These are phyloP conservation scores for Brachyalestes nurse DNA, from an alignment of 2,797 vertebrate genomes.

Conservation along the genomic window DNA sequence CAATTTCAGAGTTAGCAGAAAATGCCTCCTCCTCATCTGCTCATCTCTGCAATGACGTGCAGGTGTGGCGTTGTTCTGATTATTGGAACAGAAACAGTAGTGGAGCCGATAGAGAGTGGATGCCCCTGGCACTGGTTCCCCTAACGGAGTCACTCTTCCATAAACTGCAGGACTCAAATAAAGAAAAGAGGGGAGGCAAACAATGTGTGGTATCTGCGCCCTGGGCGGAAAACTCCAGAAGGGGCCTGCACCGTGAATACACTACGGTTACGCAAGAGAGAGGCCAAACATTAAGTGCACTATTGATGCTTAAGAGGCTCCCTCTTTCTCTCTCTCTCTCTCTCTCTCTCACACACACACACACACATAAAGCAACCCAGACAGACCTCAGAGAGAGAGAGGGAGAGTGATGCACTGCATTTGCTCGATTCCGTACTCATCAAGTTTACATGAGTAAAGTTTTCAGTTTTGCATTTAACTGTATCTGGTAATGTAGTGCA, in stretches of 20 bases:
- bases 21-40: not conserved
- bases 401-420: not conserved
- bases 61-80: constrained; percentile 4
- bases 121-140: constrained; percentile 7
- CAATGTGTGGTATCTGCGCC: constrained; percentile 31
- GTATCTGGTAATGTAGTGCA: not conserved
- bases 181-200: constrained; percentile 30
- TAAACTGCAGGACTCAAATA: constrained; percentile 28
- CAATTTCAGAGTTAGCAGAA: too few relatives aligned
- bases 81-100: constrained; percentile 10
- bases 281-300: constrained; percentile 12
- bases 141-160: constrained; percentile 29
- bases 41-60: not conserved
- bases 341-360: not conserved
- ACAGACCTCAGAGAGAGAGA: not conserved
- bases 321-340: too few relatives aligned
- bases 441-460: too few relatives aligned
- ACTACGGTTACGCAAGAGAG: constrained; percentile 16
- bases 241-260: not conserved
- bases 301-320: not conserved
- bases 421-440: too few relatives aligned
- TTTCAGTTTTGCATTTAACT: too few relatives aligned
- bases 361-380: not conserved
- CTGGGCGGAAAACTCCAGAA: constrained; percentile 18
- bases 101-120: not conserved